These are phyloP conservation scores for Ptychobarbus kaznakovi DNA, from an alignment of 2,797 vertebrate genomes.

Conservation along the genomic window DNA sequence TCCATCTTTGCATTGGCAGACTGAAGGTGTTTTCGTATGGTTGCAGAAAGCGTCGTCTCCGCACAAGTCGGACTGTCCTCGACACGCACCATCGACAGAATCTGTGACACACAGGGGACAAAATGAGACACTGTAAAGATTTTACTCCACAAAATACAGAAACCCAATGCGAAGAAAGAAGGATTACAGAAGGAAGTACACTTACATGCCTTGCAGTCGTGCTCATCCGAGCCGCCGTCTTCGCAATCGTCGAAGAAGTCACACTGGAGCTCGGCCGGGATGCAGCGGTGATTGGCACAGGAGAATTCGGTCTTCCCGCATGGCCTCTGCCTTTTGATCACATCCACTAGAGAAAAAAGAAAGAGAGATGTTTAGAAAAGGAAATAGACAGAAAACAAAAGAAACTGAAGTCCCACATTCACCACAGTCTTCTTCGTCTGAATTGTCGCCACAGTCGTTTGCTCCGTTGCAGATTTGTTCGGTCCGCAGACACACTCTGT, in stretches of 20 bases:
- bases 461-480: constrained; percentile 83
- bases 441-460: constrained; percentile 86
- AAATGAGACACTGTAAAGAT: neutral
- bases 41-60: constrained; percentile 87
- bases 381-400: neutral
- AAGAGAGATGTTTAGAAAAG: neutral
- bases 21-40: constrained; percentile 78
- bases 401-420: constrained; percentile 40
- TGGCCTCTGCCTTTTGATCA: constrained; percentile 70
- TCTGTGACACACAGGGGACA: constrained; percentile 63
- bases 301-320: constrained; percentile 86
- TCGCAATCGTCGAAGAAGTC: constrained; percentile 86
- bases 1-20: constrained; percentile 85
- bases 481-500: constrained; percentile 79
- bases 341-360: constrained; percentile 65
- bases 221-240: constrained; percentile 84
- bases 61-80: constrained; percentile 80
- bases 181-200: constrained; percentile 5
- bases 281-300: constrained; percentile 81
- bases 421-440: constrained; percentile 85
- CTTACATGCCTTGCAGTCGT: constrained; percentile 83
- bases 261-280: constrained; percentile 81
- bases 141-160: neutral
- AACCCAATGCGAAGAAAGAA: neutral
- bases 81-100: constrained; percentile 76